phyloP scores from a whole-genome alignment of 2,888 invertebrate genomes.

The Ormyrus thymus region DNA sequence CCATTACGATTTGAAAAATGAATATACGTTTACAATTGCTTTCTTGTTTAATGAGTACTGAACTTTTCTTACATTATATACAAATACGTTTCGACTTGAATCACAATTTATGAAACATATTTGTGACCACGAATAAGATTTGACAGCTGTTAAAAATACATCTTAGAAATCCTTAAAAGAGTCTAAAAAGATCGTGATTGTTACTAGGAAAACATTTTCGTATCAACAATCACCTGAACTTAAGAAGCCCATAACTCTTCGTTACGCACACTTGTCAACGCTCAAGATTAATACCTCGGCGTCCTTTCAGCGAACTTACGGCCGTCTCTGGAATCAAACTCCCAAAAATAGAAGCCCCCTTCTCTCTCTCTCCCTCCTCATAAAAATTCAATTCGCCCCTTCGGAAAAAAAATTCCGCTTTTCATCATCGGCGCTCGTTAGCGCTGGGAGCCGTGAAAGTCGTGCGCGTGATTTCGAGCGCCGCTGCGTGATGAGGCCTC shows the following conservation, averaged over 20 bases:
- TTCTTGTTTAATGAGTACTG: too few species aligned
- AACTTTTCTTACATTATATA: too few species aligned
- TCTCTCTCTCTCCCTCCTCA: neutral
- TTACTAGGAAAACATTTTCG: conserved; percentile 12
- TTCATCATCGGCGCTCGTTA: conserved; percentile 37
- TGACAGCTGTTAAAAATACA: neutral
- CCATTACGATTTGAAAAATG: too few species aligned
- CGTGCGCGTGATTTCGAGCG: conserved; percentile 65
- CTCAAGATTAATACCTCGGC: conserved; percentile 28
- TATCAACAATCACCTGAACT: conserved; percentile 3
- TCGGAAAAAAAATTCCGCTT: conserved; percentile 27
- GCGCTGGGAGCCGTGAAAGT: conserved; percentile 12
- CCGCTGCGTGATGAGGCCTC: conserved; percentile 67
- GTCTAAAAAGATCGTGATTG: conserved; percentile 8
- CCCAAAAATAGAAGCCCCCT: neutral
- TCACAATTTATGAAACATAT: too few species aligned
- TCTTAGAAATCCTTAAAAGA: conserved; percentile 13
- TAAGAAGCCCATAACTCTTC: conserved; percentile 49
- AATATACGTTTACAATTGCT: too few species aligned
- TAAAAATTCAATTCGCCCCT: conserved; percentile 41
- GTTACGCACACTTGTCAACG: conserved; percentile 33
- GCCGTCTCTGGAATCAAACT: neutral
- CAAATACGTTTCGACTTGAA: too few species aligned
- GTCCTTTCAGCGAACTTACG: conserved; percentile 1
- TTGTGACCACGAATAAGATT: too few species aligned